Conservation (phyloP, 1,140 invertebrate genomes). For the Teleogryllus occipitalis region DNA sequence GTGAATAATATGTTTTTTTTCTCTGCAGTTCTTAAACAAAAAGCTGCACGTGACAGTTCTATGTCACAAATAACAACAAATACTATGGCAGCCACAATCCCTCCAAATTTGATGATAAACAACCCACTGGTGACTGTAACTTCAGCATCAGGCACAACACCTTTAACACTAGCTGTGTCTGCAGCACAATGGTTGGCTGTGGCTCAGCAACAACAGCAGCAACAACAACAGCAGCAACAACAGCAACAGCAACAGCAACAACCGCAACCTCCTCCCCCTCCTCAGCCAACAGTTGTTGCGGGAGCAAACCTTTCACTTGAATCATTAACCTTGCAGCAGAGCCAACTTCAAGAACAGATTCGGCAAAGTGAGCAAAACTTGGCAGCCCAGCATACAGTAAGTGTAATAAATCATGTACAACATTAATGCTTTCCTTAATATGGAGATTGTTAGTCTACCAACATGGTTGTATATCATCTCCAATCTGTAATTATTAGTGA, state of each 20-base stretch:
- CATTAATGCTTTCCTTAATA: not conserved
- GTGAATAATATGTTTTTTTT: not conserved
- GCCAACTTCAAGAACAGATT: conserved; percentile 81
- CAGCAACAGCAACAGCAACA: conserved; percentile 19
- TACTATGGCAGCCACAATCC: not conserved
- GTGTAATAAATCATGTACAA: conserved; percentile 21
- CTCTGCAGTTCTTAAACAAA: conserved; percentile 40
- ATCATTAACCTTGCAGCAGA: conserved; percentile 57
- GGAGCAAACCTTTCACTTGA: conserved; percentile 32
- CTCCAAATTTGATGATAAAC: conserved; percentile 18
- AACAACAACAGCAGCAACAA: conserved; percentile 2
- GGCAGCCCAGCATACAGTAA: conserved; percentile 81
- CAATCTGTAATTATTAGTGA: not conserved
- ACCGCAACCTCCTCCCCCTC: not conserved
- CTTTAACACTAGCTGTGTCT: conserved; percentile 18
- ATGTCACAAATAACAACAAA: not conserved
- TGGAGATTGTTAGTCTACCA: not conserved
- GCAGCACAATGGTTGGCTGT: conserved; percentile 23
- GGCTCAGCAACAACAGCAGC: conserved; percentile 19
- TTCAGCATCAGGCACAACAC: not conserved
- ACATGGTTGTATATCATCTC: not conserved
- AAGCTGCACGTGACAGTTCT: conserved; percentile 24
- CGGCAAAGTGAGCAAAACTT: conserved; percentile 90
- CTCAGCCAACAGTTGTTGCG: conserved; percentile 8
- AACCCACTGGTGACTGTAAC: conserved; percentile 11